These are phyloP conservation scores for Phylloscopus collybita DNA, from an alignment of 2,797 vertebrate genomes.

Conservation along the genomic window DNA sequence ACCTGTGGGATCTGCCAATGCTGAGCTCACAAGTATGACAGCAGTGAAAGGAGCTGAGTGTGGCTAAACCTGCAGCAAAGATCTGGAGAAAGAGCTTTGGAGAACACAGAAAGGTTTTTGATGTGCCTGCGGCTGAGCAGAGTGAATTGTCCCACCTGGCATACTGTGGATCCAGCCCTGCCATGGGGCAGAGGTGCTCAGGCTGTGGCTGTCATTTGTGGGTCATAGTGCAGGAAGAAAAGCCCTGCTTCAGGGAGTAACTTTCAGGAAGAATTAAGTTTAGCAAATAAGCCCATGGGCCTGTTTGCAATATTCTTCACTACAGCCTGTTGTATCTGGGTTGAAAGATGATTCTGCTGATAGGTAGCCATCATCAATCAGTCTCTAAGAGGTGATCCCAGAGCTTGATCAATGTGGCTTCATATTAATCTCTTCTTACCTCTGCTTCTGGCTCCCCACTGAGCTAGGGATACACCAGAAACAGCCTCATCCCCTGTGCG, in stretches of 20 bases:
- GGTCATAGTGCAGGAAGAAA: not conserved
- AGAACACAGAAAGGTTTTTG: not conserved
- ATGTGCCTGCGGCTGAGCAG: not conserved
- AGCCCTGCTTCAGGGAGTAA: not conserved
- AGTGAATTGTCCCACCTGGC: not conserved
- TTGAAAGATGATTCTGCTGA: not conserved
- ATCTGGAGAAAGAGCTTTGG: not conserved
- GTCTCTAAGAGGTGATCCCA: not conserved
- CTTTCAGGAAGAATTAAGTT: not conserved
- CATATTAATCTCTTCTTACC: not conserved
- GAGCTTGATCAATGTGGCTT: not conserved
- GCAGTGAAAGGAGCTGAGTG: not conserved
- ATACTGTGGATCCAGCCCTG: not conserved
- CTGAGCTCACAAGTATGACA: not conserved
- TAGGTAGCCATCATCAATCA: not conserved
- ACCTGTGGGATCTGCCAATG: not conserved
- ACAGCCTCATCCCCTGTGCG: not conserved
- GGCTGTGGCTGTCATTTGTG: fast-evolving
- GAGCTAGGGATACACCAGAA: not conserved
- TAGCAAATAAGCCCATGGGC: not conserved
- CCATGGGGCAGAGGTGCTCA: not conserved
- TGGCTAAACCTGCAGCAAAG: not conserved
- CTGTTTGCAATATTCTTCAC: not conserved
- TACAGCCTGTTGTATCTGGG: not conserved
- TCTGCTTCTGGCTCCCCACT: not conserved